Conservation (phyloP, 1,140 invertebrate species). For the Drosophila ohnishii region DNA sequence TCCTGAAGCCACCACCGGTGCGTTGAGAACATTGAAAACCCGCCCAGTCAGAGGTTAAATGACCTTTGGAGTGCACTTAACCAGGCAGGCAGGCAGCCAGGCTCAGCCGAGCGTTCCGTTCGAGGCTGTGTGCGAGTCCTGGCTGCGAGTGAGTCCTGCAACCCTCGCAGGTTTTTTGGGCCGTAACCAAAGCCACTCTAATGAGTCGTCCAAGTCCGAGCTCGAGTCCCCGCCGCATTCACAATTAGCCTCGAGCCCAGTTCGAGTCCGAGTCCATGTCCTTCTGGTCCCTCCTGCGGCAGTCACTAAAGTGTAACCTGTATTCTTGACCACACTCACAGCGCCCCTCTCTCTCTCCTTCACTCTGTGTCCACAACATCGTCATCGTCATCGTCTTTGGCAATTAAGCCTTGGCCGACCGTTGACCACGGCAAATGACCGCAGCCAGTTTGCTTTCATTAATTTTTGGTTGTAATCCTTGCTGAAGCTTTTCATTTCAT, state of each 20-base stretch:
- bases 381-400: conserved; percentile 70
- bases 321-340: conserved; percentile 51
- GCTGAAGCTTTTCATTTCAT: conserved; percentile 81
- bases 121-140: conserved; percentile 34
- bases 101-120: conserved; percentile 37
- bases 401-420: conserved; percentile 79
- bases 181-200: conserved; percentile 48
- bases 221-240: conserved; percentile 45
- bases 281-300: conserved; percentile 42
- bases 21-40: conserved; percentile 33
- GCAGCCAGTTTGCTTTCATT: conserved; percentile 82
- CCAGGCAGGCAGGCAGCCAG: conserved; percentile 15
- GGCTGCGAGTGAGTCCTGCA: conserved; percentile 25
- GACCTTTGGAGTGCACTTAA: conserved; percentile 46
- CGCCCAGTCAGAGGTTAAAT: conserved; percentile 49
- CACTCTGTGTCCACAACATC: conserved; percentile 27
- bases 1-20: conserved; percentile 13
- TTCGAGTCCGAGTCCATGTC: conserved; percentile 35
- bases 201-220: conserved; percentile 53
- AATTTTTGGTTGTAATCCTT: conserved; percentile 83
- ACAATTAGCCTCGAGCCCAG: conserved; percentile 50
- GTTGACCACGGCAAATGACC: conserved; percentile 81
- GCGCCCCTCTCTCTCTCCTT: not conserved
- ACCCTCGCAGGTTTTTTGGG: conserved; percentile 52
- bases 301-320: conserved; percentile 59